Conservation (phyloP, 2,888 invertebrate species). For the Thymelicus lineola region DNA sequence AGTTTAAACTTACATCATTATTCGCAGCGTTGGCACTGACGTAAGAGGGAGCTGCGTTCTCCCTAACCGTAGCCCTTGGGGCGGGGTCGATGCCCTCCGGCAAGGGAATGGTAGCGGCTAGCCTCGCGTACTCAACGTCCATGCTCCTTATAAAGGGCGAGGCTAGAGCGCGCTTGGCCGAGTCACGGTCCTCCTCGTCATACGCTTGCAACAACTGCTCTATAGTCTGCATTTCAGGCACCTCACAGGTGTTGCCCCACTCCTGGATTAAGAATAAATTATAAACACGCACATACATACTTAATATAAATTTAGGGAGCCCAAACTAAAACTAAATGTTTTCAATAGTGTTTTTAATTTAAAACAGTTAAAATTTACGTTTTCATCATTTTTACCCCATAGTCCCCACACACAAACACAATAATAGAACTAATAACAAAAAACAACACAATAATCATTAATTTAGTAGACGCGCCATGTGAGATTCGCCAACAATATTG, state of each 20-base stretch:
- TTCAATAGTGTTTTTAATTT: too few species aligned
- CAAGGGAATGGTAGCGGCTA: slow-evolving; percentile 63
- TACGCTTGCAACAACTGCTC: slow-evolving; percentile 92
- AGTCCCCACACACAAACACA: too few species aligned
- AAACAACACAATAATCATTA: too few species aligned
- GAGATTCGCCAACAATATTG: too few species aligned
- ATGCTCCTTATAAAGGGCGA: slow-evolving; percentile 95
- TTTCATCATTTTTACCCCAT: too few species aligned
- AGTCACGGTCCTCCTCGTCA: slow-evolving; percentile 94
- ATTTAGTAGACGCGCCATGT: too few species aligned
- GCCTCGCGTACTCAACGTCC: slow-evolving; percentile 95
- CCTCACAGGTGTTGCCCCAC: slow-evolving; percentile 95
- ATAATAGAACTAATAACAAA: too few species aligned
- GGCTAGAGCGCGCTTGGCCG: slow-evolving; percentile 90
- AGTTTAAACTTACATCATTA: slow-evolving; percentile 18
- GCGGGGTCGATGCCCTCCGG: slow-evolving; percentile 71
- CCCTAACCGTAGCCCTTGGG: slow-evolving; percentile 86
- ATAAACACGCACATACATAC: too few species aligned
- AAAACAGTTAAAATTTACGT: too few species aligned
- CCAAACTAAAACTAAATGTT: too few species aligned
- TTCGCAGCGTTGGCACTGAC: slow-evolving; percentile 58
- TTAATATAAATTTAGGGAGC: too few species aligned
- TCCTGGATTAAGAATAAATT: slow-evolving; percentile 65
- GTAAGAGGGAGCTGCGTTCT: slow-evolving; percentile 90
- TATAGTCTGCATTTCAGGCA: slow-evolving; percentile 91